Percentiles rank a stretch among this genome's conserved stretches.
Evolutionary conservation across 2,113 vertebrate species (phyloP).

Genomic region (Agapornis roseicollis): DNA sequence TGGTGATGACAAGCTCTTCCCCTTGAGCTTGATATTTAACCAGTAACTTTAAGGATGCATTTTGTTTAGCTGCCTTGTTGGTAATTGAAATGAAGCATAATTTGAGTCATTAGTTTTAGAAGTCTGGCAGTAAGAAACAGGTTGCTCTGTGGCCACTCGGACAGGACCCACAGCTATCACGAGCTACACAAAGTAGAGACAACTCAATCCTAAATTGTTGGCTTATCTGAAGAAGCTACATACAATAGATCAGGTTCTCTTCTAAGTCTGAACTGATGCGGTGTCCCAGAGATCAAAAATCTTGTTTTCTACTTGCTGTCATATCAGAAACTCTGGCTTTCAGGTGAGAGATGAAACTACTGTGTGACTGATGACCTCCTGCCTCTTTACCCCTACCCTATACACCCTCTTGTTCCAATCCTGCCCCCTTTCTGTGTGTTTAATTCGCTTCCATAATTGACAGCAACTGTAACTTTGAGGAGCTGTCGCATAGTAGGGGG

Average conservation of each 20-base stretch:
- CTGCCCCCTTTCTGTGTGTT: background rate
- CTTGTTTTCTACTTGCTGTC: background rate
- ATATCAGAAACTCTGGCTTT: background rate
- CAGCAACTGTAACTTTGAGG: background rate
- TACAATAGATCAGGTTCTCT: background rate
- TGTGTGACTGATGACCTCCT: background rate
- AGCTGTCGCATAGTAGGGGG: background rate
- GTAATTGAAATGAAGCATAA: background rate
- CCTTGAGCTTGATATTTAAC: background rate
- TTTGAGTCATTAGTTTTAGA: background rate
- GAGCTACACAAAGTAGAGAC: background rate
- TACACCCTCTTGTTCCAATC: background rate
- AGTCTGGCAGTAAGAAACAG: fast-evolving
- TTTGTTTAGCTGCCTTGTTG: background rate
- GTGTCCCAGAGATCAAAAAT: background rate
- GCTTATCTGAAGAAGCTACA: background rate
- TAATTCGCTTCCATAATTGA: background rate
- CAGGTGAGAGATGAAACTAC: background rate
- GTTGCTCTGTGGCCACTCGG: background rate
- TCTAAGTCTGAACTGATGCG: background rate
- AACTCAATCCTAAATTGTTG: background rate
- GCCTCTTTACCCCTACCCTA: background rate
- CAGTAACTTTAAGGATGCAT: background rate
- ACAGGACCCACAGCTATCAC: background rate
- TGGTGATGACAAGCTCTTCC: background rate